These are phyloP conservation scores for Coptodon rendalli DNA, from an alignment of 2,113 vertebrate species.

Conservation along the genomic window DNA sequence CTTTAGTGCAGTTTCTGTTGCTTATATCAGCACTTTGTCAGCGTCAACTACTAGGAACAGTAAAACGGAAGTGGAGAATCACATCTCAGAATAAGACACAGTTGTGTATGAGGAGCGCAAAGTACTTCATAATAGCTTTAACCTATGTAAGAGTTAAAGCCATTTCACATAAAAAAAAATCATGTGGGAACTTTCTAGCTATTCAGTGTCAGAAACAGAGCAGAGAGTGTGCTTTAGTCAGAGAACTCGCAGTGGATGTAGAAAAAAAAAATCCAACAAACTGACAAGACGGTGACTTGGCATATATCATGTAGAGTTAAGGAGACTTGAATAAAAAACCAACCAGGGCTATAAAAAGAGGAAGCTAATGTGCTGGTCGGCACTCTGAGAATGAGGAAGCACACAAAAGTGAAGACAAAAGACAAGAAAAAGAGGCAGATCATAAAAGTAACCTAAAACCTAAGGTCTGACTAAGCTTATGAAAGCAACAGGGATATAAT, in stretches of 20 bases:
- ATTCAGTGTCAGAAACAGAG: not conserved
- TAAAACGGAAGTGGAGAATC: not conserved
- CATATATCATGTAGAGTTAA: not conserved
- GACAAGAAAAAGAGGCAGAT: not conserved
- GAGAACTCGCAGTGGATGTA: not conserved
- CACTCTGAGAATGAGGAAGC: slow-evolving; percentile 20
- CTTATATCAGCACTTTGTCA: not conserved
- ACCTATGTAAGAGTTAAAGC: not conserved
- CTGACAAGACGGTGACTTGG: not conserved
- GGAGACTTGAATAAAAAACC: not conserved
- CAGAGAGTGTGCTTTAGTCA: not conserved
- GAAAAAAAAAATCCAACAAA: not conserved
- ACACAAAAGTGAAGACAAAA: not conserved
- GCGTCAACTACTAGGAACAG: not conserved
- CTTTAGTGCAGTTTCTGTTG: not conserved
- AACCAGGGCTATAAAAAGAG: not conserved
- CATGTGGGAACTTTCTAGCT: not conserved
- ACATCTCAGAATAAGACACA: not conserved
- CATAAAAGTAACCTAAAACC: not conserved
- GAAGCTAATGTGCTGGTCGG: slow-evolving; percentile 9
- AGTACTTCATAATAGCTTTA: not conserved
- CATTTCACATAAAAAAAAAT: not conserved
- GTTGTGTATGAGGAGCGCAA: not conserved
- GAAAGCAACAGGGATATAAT: not conserved
- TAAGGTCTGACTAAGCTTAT: not conserved